A percentile compares a stretch with the other conserved stretches of the same genome.
Evolutionary conservation across 2,888 invertebrate species (phyloP).

Genomic region (Eudasyphora cyanicolor): DNA sequence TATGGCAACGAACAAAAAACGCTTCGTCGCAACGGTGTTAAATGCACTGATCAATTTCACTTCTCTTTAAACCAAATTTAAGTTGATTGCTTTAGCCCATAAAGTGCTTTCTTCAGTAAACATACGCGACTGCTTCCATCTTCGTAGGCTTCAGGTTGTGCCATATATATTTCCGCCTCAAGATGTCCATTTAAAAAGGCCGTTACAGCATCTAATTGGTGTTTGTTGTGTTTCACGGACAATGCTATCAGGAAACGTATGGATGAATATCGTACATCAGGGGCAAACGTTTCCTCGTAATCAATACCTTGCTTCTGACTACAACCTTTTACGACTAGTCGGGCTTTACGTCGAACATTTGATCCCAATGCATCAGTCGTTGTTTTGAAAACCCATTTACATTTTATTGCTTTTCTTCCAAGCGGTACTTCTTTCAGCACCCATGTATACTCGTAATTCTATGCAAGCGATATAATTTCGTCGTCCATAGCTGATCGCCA

Average conservation of each 20-base stretch:
- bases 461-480: slow-evolving; percentile 16
- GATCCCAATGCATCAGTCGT: slow-evolving; percentile 26
- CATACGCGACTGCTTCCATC: slow-evolving; percentile 56
- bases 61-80: slow-evolving; percentile 50
- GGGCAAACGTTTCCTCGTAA: slow-evolving; percentile 39
- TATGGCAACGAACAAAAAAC: slow-evolving; percentile 48
- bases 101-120: too few relatives aligned
- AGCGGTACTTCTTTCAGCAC: slow-evolving; percentile 13
- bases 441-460: slow-evolving; percentile 29
- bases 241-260: slow-evolving; percentile 18
- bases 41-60: slow-evolving; percentile 46
- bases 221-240: slow-evolving; percentile 2
- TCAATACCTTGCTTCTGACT: slow-evolving; percentile 20
- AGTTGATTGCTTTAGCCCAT: slow-evolving; percentile 52
- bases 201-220: slow-evolving; percentile 60
- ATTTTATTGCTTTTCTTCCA: slow-evolving; percentile 30
- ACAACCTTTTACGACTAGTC: slow-evolving; percentile 43
- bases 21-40: neutral
- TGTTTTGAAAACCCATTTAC: slow-evolving; percentile 40
- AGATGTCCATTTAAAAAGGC: slow-evolving; percentile 60
- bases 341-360: slow-evolving; percentile 13
- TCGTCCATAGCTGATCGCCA: slow-evolving; percentile 38
- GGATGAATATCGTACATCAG: slow-evolving; percentile 16
- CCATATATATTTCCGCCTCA: slow-evolving; percentile 34
- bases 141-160: slow-evolving; percentile 57